phyloP scores from a whole-genome alignment of 1,140 invertebrate genomes.

The Nebria ingens region DNA sequence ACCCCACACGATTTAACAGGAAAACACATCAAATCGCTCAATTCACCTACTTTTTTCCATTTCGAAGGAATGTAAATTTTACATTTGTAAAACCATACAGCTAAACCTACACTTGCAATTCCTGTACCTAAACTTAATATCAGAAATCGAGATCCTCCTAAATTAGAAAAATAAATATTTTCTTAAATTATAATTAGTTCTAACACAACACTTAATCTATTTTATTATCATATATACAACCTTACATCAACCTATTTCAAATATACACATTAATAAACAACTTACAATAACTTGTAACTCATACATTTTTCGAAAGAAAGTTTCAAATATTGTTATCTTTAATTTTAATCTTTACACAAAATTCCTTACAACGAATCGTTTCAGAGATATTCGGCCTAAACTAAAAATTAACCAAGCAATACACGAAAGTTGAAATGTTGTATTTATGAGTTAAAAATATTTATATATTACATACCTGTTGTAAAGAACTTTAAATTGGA shows the following conservation, averaged over 20 bases:
- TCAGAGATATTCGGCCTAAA: no score
- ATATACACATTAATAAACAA: not conserved
- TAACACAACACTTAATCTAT: not conserved
- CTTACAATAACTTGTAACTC: not conserved
- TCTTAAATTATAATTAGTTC: not conserved
- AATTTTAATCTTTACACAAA: no score
- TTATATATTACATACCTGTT: not conserved
- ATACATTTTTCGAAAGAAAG: no score
- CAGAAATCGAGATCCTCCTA: not conserved
- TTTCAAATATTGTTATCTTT: no score
- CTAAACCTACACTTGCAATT: constrained; percentile 3
- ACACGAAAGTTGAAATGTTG: no score
- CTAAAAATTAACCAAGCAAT: no score
- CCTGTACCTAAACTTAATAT: not conserved
- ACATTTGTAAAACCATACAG: not conserved
- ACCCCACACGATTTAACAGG: constrained; percentile 44
- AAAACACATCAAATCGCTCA: constrained; percentile 38
- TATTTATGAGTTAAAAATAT: no score
- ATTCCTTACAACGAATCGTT: no score
- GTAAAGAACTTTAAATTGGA: not conserved
- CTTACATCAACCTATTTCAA: no score
- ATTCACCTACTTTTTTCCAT: constrained; percentile 34
- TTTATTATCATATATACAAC: no score
- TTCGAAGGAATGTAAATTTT: not conserved
- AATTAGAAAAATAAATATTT: not conserved